These are phyloP conservation scores for Furnarius figulus DNA, from an alignment of 2,113 vertebrate genomes.

Conservation along the genomic window DNA sequence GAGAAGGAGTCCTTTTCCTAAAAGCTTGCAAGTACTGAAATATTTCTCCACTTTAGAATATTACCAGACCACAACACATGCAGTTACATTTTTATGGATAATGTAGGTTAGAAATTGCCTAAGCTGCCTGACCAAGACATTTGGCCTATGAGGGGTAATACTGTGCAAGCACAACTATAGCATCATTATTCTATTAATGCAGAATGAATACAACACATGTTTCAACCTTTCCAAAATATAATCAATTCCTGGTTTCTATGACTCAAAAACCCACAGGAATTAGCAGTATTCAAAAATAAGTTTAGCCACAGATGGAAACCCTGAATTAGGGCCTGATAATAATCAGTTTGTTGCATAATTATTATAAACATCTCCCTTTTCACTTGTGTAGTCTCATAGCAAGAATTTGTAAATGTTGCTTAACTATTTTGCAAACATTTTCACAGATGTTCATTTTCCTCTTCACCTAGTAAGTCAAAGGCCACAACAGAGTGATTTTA, in stretches of 20 bases:
- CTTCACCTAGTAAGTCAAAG: not conserved
- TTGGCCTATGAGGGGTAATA: not conserved
- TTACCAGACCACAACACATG: not conserved
- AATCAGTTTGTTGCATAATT: not conserved
- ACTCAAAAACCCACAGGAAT: not conserved
- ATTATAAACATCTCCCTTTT: not conserved
- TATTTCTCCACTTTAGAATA: not conserved
- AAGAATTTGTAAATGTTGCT: not conserved
- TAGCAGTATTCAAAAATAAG: not conserved
- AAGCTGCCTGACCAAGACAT: not conserved
- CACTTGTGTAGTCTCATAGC: not conserved
- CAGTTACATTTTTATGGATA: not conserved
- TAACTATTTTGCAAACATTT: not conserved
- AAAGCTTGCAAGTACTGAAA: not conserved
- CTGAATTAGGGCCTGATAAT: not conserved
- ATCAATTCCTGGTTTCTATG: not conserved
- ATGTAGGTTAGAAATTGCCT: not conserved
- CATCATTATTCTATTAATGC: not conserved
- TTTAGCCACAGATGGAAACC: not conserved
- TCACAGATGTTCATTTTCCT: not conserved
- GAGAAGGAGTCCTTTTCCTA: not conserved
- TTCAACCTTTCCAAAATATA: not conserved
- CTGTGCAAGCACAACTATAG: not conserved
- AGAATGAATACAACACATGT: not conserved
- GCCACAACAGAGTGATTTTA: not conserved